Percentiles rank a stretch among this genome's conserved stretches.
Evolutionary conservation across 2,113 vertebrate genomes (phyloP).

Genomic region (Sisor rabdophorus): DNA sequence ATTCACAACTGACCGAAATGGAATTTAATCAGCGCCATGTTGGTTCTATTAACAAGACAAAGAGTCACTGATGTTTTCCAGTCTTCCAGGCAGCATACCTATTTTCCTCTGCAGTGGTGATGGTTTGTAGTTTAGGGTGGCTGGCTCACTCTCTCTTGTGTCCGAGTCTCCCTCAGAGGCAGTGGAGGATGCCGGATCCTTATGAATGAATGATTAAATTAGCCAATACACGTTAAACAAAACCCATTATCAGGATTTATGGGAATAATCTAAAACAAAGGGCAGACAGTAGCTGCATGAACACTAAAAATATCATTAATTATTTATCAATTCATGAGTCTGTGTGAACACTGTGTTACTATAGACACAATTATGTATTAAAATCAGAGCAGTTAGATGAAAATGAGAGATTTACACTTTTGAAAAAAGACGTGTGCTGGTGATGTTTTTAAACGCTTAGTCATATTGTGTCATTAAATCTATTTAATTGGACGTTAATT

Average conservation of each 20-base stretch:
- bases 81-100: conserved; percentile 70
- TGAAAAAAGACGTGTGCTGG: too few species aligned
- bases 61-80: not conserved
- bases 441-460: too few species aligned
- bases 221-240: not conserved
- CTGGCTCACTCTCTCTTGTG: conserved; percentile 86
- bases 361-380: not conserved
- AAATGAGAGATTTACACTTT: too few species aligned
- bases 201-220: conserved; percentile 24
- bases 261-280: not conserved
- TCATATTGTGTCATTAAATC: not conserved
- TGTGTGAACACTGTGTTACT: too few species aligned
- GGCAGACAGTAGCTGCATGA: not conserved
- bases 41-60: not conserved
- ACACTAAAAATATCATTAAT: not conserved
- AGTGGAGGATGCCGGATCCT: conserved; percentile 89
- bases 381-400: not conserved
- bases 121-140: conserved; percentile 96
- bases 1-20: not conserved
- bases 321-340: too few species aligned
- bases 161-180: conserved; percentile 91
- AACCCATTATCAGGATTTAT: not conserved
- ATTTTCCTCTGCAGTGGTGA: conserved; percentile 96
- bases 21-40: too few species aligned
- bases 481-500: not conserved